These are phyloP conservation scores for Thripadectes ignobilis DNA, from an alignment of 2,797 vertebrate genomes.

Conservation along the genomic window DNA sequence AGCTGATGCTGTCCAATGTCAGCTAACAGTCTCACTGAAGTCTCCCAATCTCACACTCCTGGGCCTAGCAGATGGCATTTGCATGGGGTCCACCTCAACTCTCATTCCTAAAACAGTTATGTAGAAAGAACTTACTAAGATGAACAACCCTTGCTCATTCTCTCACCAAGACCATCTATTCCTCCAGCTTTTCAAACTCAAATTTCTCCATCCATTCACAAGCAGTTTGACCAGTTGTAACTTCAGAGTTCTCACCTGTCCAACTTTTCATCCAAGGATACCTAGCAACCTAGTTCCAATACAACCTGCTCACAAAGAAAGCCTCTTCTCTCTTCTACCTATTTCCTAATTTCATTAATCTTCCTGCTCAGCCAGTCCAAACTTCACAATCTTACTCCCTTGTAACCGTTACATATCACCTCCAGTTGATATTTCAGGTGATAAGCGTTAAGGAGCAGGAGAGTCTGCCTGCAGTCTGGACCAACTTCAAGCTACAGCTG, in stretches of 20 bases:
- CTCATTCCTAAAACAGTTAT: background rate
- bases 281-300: background rate
- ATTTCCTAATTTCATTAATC: background rate
- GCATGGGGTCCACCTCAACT: background rate
- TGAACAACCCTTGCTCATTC: background rate
- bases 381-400: background rate
- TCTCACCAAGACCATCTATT: background rate
- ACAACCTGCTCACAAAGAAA: background rate
- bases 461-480: background rate
- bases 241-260: background rate
- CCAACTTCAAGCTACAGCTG: background rate
- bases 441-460: background rate
- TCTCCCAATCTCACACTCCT: background rate
- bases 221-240: background rate
- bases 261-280: background rate
- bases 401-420: background rate
- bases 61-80: background rate
- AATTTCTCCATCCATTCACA: background rate
- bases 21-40: background rate
- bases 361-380: background rate
- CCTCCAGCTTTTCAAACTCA: background rate
- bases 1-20: background rate
- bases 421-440: background rate
- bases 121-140: background rate
- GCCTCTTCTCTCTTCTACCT: background rate